Conservation (phyloP, 1,140 invertebrate species). For the Achatina immaculata region DNA sequence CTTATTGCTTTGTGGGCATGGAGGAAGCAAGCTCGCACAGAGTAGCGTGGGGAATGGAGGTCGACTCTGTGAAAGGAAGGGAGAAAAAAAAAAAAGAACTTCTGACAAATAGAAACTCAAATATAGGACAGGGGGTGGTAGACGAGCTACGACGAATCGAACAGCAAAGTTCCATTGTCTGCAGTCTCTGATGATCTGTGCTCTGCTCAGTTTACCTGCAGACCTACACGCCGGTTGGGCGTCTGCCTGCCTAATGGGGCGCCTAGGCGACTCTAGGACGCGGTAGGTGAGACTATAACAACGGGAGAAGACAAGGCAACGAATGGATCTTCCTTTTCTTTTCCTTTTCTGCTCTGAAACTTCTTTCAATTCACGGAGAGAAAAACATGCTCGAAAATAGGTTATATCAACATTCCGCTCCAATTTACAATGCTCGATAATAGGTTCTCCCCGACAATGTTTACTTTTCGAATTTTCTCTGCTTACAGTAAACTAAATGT, state of each 20-base stretch:
- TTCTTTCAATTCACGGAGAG: neutral
- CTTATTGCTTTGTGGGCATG: too few species aligned
- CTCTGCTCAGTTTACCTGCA: neutral
- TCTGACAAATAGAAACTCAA: too few species aligned
- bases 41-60: too few species aligned
- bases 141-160: neutral
- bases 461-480: too few species aligned
- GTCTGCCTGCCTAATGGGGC: too few species aligned
- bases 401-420: neutral
- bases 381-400: neutral
- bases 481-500: too few species aligned
- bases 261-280: neutral
- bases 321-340: neutral
- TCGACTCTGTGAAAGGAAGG: too few species aligned
- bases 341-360: neutral
- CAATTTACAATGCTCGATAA: neutral
- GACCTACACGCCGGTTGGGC: neutral
- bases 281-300: neutral
- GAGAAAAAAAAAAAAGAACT: too few species aligned
- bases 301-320: too few species aligned
- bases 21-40: too few species aligned
- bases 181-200: neutral
- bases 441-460: slow-evolving; percentile 1
- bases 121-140: too few species aligned
- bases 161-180: neutral